Conservation (phyloP, 2,888 invertebrate species). For the Campopleginae sp. region DNA sequence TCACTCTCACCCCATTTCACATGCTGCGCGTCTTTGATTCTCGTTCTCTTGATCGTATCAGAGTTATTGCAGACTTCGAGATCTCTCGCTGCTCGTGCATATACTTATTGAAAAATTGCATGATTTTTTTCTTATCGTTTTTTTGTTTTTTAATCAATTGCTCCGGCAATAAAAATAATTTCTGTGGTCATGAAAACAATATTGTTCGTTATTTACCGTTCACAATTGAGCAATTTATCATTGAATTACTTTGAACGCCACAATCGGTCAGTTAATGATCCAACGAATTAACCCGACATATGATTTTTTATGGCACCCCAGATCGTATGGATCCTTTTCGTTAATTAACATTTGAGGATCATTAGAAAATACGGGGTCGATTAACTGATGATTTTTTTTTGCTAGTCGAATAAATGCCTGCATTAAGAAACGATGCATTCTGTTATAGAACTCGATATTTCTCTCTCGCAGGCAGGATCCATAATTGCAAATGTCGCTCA, state of each 20-base stretch:
- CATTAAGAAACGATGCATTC: no score
- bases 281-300: no score
- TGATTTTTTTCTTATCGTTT: neutral
- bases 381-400: no score
- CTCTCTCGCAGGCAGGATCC: no score
- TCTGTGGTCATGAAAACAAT: neutral
- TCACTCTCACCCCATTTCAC: conserved; percentile 23
- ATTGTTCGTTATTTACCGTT: no score
- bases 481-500: no score
- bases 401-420: no score
- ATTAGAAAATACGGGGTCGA: no score
- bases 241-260: neutral
- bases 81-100: conserved; percentile 5
- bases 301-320: no score
- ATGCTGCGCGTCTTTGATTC: conserved; percentile 11
- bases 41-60: conserved; percentile 13
- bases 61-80: conserved; percentile 2
- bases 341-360: no score
- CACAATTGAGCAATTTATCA: neutral
- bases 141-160: neutral
- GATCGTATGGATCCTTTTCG: no score
- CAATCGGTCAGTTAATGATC: neutral
- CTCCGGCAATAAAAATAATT: neutral
- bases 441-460: no score
- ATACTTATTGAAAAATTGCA: conserved; percentile 19